Evolutionary conservation across 30 jellyfish, hydroid and myxozoan genomes (phyloP).

Genomic region (Pelagia noctiluca): DNA sequence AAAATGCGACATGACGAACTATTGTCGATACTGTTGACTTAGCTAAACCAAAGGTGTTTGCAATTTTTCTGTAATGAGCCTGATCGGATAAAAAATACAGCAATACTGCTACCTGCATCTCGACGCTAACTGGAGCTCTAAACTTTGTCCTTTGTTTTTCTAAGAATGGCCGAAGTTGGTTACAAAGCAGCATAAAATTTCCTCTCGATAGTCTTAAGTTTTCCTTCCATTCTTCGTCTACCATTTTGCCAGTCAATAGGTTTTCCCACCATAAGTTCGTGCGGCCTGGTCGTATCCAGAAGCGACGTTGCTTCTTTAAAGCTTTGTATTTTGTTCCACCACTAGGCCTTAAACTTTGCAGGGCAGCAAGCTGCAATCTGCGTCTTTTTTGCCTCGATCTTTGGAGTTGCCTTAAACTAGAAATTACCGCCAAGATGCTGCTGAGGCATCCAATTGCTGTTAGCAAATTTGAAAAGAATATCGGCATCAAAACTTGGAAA

Average conservation of each 20-base stretch:
- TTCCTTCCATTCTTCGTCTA: too few species aligned
- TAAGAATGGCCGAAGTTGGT: too few species aligned
- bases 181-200: too few species aligned
- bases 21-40: conserved; percentile 36
- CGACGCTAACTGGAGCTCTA: conserved; percentile 25
- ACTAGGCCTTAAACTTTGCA: conserved; percentile 26
- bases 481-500: conserved; percentile 15
- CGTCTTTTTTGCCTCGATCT: conserved; percentile 17
- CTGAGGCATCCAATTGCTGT: conserved; percentile 14
- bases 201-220: too few species aligned
- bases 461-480: conserved; percentile 6
- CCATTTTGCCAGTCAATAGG: too few species aligned
- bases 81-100: conserved; percentile 41
- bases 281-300: too few species aligned
- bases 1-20: conserved; percentile 19
- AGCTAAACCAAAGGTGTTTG: conserved; percentile 38
- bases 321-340: too few species aligned
- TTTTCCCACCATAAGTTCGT: too few species aligned
- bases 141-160: too few species aligned
- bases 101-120: conserved; percentile 43
- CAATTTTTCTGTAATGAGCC: conserved; percentile 45
- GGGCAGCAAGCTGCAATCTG: conserved; percentile 1
- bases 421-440: conserved; percentile 4
- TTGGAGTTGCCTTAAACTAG: not conserved
- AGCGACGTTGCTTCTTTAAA: too few species aligned